Conservation (phyloP, 2,113 vertebrate genomes). For the Menidia beryllina region DNA sequence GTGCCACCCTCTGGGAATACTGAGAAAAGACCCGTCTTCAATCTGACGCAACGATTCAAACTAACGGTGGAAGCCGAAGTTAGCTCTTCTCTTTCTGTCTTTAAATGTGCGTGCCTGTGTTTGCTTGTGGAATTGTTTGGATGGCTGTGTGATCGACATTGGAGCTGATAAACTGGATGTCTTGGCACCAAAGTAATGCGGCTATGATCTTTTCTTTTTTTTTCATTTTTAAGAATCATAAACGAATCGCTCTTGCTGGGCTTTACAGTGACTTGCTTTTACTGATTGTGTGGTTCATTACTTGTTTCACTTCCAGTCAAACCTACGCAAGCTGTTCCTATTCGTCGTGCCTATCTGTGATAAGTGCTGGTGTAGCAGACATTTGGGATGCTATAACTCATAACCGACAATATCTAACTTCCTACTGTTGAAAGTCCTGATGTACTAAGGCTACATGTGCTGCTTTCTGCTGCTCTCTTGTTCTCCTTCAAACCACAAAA, state of each 20-base stretch:
- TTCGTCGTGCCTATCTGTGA: conserved; percentile 43
- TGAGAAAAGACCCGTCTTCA: conserved; percentile 63
- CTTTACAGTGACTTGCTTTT: conserved; percentile 30
- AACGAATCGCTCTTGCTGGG: conserved; percentile 31
- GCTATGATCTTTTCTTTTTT: conserved; percentile 21
- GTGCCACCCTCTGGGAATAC: conserved; percentile 95
- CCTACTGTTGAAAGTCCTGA: conserved; percentile 26
- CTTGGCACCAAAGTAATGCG: conserved; percentile 32
- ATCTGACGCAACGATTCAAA: conserved; percentile 46
- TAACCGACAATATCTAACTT: conserved; percentile 38
- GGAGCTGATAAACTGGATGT: conserved; percentile 42
- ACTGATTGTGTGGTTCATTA: conserved; percentile 33
- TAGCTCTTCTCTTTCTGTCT: conserved; percentile 25
- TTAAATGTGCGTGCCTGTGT: conserved; percentile 19
- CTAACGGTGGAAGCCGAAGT: conserved; percentile 42
- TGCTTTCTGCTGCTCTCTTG: conserved; percentile 32
- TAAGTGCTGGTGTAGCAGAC: conserved; percentile 47
- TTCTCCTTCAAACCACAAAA: conserved; percentile 21
- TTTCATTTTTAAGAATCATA: conserved; percentile 34
- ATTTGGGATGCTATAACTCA: conserved; percentile 30
- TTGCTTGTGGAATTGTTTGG: conserved; percentile 46
- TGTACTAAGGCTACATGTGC: conserved; percentile 2
- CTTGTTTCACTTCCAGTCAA: conserved; percentile 22
- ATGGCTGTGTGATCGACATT: conserved; percentile 30
- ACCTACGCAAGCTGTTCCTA: conserved; percentile 26